Base-by-base conservation (phyloP, 2,888 invertebrate genomes). In the Melanostoma scalare region DNA sequence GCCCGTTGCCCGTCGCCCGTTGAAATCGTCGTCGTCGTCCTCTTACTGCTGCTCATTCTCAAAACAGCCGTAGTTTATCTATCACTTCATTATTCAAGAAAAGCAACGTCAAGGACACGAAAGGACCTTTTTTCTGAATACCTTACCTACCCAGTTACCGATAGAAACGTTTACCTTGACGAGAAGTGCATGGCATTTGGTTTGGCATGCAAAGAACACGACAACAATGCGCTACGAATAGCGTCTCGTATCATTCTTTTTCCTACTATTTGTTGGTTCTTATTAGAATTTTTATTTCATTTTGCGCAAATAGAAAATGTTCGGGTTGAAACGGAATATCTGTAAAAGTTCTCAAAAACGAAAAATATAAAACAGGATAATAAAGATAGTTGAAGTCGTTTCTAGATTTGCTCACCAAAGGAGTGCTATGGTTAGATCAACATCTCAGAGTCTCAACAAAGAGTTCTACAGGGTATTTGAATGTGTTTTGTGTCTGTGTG, bases 121-220 rank as follows among this genome's bases (percentile, higher is more conserved):
- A 65, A 68, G 50, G 75, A 65, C 53, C 75, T 63, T 50, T 50
- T 63, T 63, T 20, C 0, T 9, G 50, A 50, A 30, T 63, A 48
- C 42, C 60, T 6, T 53, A 10, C 6, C 38, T 50, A 55, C 50
- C 48, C 46, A 42, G 52, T 69, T 58, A 52, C 73, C 69, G 71
- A 79, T 84, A 74, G 79, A 79, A 79, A 75, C 78, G 84, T 84
- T 84, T 79, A 84, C 84, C 84, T 84, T 79, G 78, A 78, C 84
- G 52, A 75, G 67, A 69, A 75, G 61, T 72, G 74, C 75, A 74
- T 71, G 71, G 67, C 67, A 75, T 71, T 71, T 78, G 38, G 50
- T 75, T 61, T 30, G 65, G 74, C 74, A 84, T 79, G 78, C 65
- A 75, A 75, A 67, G 78, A 71, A 74, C 71, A 74, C 55, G 84